Base-by-base conservation (phyloP, 1,140 invertebrate species). In the Andricus grossulariae region DNA sequence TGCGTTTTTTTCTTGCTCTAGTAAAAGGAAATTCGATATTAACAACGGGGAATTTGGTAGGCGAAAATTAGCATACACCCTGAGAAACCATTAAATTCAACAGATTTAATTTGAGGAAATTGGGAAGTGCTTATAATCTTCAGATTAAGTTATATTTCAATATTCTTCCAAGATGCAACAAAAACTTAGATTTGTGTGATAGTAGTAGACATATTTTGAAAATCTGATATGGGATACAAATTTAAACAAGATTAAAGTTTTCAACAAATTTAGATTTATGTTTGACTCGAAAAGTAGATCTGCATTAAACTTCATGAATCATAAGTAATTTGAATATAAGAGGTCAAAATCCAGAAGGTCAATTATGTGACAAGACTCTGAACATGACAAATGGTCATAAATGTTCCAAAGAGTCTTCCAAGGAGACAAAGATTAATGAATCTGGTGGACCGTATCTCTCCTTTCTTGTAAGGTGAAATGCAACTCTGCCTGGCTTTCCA, bases 401-500 rank as follows among this genome's bases (percentile, higher is more conserved):
- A 21, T 25, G 10, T 32, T 21, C 13, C 12, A 15, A 25, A 11
- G 39, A 66, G 5, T 32, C 13, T 66, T 66, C 51, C 51, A 18
- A 54, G 16, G 3, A 39, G 21, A 32, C 25, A 32, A 32, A 32
- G 25, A 55, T 73, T 73, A 55, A 73, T 55, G 50, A 73, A 73
- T 73, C 52, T 55, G 16, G 21, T 66, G 70, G 39, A 25, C 66
- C 76, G 75, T 85, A 82, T 79, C 66, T 76, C 78, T 83, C 73
- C 76, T 75, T 75, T 60, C 79, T 82, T 21, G 73, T 54, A 52
- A 66, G 60, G 75, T 77, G 51, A 73, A 80, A 77, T 72, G 75
- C 74, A 81, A 76, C 57, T 19, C 11, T 70, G 32, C 60, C 50
- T 39, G 76, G 78, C 25, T 66, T 70, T 55, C 50, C 74, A 72